Percentiles rank a stretch among this genome's conserved stretches.
These are phyloP conservation scores for Eudemis profundana DNA, from an alignment of 2,888 invertebrate species.

Conservation along the genomic window DNA sequence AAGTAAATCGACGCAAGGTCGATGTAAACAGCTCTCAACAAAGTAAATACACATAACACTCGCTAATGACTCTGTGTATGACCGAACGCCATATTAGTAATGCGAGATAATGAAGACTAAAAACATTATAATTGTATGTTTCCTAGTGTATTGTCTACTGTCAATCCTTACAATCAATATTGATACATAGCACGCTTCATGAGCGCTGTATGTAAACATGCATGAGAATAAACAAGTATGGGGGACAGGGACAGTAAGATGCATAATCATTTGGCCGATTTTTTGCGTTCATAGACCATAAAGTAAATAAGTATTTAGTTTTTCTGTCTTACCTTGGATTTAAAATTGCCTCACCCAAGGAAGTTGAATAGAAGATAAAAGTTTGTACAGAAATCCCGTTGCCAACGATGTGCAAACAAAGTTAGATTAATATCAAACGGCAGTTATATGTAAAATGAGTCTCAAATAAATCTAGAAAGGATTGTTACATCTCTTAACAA, in stretches of 20 bases:
- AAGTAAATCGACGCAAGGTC: constrained; percentile 5
- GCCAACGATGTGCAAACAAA: too few relatives aligned
- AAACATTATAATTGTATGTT: constrained; percentile 12
- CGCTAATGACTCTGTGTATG: constrained; percentile 28
- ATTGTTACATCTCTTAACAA: constrained; percentile 6
- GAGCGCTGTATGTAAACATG: not conserved
- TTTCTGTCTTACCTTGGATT: too few relatives aligned
- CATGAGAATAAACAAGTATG: not conserved
- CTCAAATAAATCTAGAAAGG: not conserved
- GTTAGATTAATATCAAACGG: too few relatives aligned
- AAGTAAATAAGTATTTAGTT: too few relatives aligned
- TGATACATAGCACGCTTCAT: not conserved
- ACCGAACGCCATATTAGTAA: constrained; percentile 13
- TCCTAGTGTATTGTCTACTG: not conserved
- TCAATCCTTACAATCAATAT: too few relatives aligned
- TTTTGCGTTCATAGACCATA: too few relatives aligned
- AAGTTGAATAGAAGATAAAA: too few relatives aligned
- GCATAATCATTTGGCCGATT: not conserved
- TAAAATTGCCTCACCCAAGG: too few relatives aligned
- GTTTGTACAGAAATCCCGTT: too few relatives aligned
- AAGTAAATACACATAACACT: constrained; percentile 23
- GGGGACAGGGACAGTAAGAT: not conserved
- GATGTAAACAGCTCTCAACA: constrained; percentile 26
- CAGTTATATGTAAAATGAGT: not conserved
- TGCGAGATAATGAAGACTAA: constrained; percentile 9